Conservation (phyloP, 2,113 vertebrate genomes). For the Phalacrocorax aristotelis region DNA sequence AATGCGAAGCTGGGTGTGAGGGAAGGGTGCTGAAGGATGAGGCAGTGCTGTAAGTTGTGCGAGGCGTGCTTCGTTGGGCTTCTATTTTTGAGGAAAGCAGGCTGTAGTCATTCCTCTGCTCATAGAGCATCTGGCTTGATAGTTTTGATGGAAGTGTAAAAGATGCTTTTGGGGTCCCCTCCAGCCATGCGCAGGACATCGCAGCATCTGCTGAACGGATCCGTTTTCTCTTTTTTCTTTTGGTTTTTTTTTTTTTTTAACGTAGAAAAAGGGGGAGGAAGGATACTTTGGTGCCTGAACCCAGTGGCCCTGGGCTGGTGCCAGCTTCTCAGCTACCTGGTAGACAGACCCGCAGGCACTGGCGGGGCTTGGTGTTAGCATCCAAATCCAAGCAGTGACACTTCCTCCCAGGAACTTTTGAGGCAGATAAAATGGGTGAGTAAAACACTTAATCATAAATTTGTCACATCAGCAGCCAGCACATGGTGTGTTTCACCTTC, state of each 20-base stretch:
- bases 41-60: fast-evolving
- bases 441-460: neutral
- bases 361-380: neutral
- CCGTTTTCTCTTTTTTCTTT: neutral
- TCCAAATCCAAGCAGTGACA: neutral
- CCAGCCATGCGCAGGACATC: neutral
- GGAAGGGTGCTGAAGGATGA: neutral
- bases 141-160: neutral
- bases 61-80: neutral
- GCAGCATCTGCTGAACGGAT: neutral
- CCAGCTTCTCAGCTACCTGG: neutral
- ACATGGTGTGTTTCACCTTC: neutral
- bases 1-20: neutral
- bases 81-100: neutral
- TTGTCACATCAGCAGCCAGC: neutral
- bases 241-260: neutral
- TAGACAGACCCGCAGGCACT: neutral
- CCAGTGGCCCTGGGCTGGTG: neutral
- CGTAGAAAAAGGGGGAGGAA: neutral
- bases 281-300: neutral
- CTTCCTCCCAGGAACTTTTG: neutral
- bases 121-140: neutral
- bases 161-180: neutral
- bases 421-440: neutral
- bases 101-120: neutral